phyloP scores from a whole-genome alignment of 2,113 vertebrate genomes.

The Semnopithecus entellus region DNA sequence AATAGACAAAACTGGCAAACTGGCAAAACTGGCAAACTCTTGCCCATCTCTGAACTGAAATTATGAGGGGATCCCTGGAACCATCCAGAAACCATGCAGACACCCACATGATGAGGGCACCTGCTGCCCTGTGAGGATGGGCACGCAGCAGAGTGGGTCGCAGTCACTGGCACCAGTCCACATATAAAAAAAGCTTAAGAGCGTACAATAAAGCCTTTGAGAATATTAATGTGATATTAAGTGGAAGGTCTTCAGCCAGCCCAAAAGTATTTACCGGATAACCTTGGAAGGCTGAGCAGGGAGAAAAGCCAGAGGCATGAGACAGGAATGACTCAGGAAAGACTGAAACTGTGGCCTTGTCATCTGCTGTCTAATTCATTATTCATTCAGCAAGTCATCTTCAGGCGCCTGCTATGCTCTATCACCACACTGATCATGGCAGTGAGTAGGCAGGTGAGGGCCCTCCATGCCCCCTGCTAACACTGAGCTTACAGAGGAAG shows the following conservation, averaged over 20 bases:
- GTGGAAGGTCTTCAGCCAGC: neutral
- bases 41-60: neutral
- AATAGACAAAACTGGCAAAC: neutral
- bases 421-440: too few species aligned
- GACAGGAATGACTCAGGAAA: neutral
- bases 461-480: too few species aligned
- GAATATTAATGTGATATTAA: neutral
- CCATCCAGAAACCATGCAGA: neutral
- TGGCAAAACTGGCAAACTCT: neutral
- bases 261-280: neutral
- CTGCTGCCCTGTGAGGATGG: too few species aligned
- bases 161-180: neutral
- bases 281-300: rapidly evolving
- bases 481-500: neutral
- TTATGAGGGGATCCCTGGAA: neutral
- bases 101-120: too few species aligned
- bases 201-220: neutral
- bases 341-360: neutral
- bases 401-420: neutral
- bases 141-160: neutral
- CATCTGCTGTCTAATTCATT: neutral
- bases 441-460: neutral
- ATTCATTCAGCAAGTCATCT: neutral
- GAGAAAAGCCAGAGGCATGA: neutral
- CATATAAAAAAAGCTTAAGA: neutral